Base-by-base conservation (phyloP, 2,113 vertebrate species). In the Caranx ignobilis region DNA sequence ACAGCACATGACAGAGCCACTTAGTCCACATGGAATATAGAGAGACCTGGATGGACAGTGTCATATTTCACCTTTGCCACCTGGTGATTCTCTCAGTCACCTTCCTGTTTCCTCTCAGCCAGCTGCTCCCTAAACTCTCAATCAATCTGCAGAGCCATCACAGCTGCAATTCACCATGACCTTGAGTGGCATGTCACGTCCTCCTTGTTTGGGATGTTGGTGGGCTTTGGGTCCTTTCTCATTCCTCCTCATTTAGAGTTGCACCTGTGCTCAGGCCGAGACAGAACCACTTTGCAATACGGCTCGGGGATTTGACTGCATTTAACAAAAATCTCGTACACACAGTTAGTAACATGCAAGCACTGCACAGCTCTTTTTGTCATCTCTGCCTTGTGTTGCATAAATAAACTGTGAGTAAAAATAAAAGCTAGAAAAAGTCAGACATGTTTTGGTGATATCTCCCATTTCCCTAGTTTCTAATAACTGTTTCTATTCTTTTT, bases 51-150 rank as follows among this genome's bases (percentile, higher is more conserved):
- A 75, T 71, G 75, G 81, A 83, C 60, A 67, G 81, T 79, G 79
- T 89, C 87, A 91, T 94, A 89, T 94, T 94, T 93, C 89, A 93
- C 89, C 3, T 35, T 48, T 87, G 90, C 90, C 93, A 93, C 94
- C 88, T 93, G 93, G 92, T 92, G 92, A 94, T 94, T 93, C 90
- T 88, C 89, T 88, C 86, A 87, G 91, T 89, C 90, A 87, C 92
- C 90, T 94, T 93, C 91, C 87, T 81, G 84, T 88, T 95, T 94
- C 82, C 87, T 87, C 88, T 90, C 90, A 87, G 91, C 93, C 94
- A 94, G 92, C 94, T 95, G 94, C 94, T 94, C 88, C 88, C 83
- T 75, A 55, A 79, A 74, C 83, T 89, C 87, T 91, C 88, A 94
- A 94, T 95, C 94, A 93, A 92, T 94, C 93, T 92, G 86, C 82